Conservation (phyloP, 2,113 vertebrate species). For the Nerophis lumbriciformis region DNA sequence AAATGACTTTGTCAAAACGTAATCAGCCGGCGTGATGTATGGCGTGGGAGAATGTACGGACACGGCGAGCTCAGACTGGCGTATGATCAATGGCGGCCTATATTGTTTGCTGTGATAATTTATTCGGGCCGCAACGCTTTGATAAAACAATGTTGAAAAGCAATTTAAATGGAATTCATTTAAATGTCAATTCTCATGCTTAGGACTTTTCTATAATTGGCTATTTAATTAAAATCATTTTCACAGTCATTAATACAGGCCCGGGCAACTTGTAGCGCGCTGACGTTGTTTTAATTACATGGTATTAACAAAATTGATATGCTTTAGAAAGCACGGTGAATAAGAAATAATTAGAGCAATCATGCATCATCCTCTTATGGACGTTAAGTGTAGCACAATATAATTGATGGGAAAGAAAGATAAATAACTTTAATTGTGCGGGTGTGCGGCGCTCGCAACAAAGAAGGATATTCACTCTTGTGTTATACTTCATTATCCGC, state of each 20-base stretch:
- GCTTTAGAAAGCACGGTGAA: slow-evolving; percentile 99
- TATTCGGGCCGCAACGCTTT: slow-evolving; percentile 99
- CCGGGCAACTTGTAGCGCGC: slow-evolving; percentile 95
- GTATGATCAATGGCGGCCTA: slow-evolving; percentile 76
- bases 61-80: slow-evolving; percentile 57
- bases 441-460: slow-evolving; percentile 63
- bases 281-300: slow-evolving; percentile 99
- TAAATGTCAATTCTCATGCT: slow-evolving; percentile 99
- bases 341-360: slow-evolving; percentile 99
- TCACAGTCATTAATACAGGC: slow-evolving; percentile 99
- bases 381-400: slow-evolving; percentile 80
- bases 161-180: slow-evolving; percentile 99
- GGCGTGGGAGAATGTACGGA: slow-evolving; percentile 66
- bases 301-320: slow-evolving; percentile 99
- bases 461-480: slow-evolving; percentile 64
- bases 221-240: slow-evolving; percentile 99
- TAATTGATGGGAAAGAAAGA: slow-evolving; percentile 80
- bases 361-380: slow-evolving; percentile 97
- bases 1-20: slow-evolving; percentile 67
- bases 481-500: slow-evolving; percentile 69
- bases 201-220: slow-evolving; percentile 99
- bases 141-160: slow-evolving; percentile 99
- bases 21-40: slow-evolving; percentile 66
- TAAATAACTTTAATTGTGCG: slow-evolving; percentile 80
- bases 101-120: slow-evolving; percentile 97